These are phyloP conservation scores for Cetoscarus ocellatus DNA, from an alignment of 2,797 vertebrate genomes.

Conservation along the genomic window DNA sequence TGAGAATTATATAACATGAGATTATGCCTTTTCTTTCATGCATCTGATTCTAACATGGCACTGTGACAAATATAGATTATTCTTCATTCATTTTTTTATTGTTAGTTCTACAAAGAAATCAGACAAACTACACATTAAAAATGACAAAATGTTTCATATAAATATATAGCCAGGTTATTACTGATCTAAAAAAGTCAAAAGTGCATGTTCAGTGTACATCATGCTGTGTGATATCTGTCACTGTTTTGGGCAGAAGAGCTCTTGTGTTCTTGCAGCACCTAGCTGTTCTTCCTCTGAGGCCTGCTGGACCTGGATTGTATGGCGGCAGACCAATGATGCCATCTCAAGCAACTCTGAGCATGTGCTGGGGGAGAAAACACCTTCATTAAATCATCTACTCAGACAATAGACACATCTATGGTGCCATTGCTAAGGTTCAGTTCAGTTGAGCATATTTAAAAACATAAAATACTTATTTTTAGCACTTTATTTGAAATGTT, in stretches of 20 bases:
- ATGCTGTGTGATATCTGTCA: conserved; percentile 41
- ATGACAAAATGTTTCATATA: conserved; percentile 8
- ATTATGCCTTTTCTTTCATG: too few relatives aligned
- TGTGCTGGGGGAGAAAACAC: conserved; percentile 65
- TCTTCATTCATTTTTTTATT: neutral
- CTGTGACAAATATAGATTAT: neutral
- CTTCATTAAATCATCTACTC: neutral
- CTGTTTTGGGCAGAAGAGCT: conserved; percentile 70
- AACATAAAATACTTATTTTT: neutral
- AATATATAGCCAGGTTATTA: conserved; percentile 3
- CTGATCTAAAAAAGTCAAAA: conserved; percentile 25
- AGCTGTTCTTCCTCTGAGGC: conserved; percentile 76
- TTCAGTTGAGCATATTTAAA: neutral
- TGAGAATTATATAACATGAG: too few relatives aligned
- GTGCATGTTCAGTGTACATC: conserved; percentile 34
- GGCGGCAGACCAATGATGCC: conserved; percentile 80
- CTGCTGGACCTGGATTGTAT: conserved; percentile 77
- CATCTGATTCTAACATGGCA: neutral
- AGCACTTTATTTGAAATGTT: neutral
- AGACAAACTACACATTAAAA: conserved; percentile 16
- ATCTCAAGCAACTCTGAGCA: conserved; percentile 84
- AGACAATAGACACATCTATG: neutral
- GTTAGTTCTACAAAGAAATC: conserved; percentile 3
- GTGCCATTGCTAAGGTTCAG: neutral
- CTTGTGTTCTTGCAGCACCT: conserved; percentile 52